phyloP scores from a whole-genome alignment of 2,797 vertebrate species.

The Phaenicophaeus curvirostris region DNA sequence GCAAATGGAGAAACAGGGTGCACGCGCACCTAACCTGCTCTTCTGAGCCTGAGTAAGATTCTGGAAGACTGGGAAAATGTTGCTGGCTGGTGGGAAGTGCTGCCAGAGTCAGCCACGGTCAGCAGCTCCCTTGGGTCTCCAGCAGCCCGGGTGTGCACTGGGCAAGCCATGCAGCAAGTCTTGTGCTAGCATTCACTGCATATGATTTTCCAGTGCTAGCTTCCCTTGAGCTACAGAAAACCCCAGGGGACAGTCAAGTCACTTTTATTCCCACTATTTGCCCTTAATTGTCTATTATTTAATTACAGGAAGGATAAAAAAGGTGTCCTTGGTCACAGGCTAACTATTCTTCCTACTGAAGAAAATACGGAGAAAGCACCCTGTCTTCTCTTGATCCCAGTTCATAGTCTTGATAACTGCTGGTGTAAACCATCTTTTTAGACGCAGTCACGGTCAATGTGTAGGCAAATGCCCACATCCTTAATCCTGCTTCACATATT shows the following conservation, averaged over 20 bases:
- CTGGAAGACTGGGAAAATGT: neutral
- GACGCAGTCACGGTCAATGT: neutral
- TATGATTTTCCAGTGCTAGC: neutral
- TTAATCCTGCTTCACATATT: neutral
- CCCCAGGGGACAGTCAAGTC: no score
- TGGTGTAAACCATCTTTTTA: neutral
- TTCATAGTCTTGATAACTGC: neutral
- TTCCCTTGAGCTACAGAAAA: neutral
- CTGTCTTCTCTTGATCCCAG: neutral
- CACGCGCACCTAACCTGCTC: no score
- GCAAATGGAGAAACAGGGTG: neutral
- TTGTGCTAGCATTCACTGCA: rapidly evolving
- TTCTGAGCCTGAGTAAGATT: neutral
- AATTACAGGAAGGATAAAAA: neutral
- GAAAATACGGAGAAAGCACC: neutral
- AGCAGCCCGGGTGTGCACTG: rapidly evolving
- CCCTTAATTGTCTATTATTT: neutral
- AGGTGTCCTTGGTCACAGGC: neutral
- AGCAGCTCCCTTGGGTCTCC: neutral
- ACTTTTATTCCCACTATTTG: neutral
- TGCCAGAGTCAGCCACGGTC: rapidly evolving
- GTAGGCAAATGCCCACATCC: neutral
- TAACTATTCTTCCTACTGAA: neutral
- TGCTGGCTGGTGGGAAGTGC: neutral
- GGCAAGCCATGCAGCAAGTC: neutral